These are phyloP conservation scores for Ochropacha duplaris DNA, from an alignment of 2,888 invertebrate genomes.

Conservation along the genomic window DNA sequence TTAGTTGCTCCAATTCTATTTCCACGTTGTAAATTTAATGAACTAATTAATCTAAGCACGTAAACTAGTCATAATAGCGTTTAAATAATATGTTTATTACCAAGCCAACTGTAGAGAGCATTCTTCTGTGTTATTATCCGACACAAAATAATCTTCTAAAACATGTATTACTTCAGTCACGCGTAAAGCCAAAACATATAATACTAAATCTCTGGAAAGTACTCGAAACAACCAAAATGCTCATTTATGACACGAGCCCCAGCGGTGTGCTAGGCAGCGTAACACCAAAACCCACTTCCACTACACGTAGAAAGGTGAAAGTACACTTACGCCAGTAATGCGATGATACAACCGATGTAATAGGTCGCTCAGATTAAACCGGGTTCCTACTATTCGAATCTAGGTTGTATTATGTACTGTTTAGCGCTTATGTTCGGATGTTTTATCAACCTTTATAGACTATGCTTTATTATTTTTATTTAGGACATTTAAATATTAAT, in stretches of 20 bases:
- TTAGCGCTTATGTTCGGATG: neutral
- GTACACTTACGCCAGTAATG: slow-evolving; percentile 17
- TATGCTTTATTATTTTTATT: neutral
- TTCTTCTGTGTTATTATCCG: no score
- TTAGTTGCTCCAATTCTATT: neutral
- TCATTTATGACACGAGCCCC: neutral
- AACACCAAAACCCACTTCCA: slow-evolving; percentile 31
- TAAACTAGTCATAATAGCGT: neutral
- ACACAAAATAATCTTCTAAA: no score
- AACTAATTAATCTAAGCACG: slow-evolving; percentile 1
- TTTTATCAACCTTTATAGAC: neutral
- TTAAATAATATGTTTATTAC: neutral
- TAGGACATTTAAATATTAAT: no score
- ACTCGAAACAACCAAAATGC: neutral
- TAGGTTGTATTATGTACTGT: neutral
- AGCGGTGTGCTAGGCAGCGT: slow-evolving; percentile 19
- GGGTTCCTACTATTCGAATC: neutral
- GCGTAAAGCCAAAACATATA: neutral
- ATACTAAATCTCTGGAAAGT: neutral
- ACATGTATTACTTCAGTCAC: neutral
- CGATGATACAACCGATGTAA: slow-evolving; percentile 34
- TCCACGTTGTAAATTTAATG: neutral
- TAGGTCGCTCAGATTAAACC: slow-evolving; percentile 28
- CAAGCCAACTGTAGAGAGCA: neutral
- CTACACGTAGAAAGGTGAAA: slow-evolving; percentile 21